Evolutionary conservation across 2,113 vertebrate genomes (phyloP).

Genomic region (Anoura caudifer): DNA sequence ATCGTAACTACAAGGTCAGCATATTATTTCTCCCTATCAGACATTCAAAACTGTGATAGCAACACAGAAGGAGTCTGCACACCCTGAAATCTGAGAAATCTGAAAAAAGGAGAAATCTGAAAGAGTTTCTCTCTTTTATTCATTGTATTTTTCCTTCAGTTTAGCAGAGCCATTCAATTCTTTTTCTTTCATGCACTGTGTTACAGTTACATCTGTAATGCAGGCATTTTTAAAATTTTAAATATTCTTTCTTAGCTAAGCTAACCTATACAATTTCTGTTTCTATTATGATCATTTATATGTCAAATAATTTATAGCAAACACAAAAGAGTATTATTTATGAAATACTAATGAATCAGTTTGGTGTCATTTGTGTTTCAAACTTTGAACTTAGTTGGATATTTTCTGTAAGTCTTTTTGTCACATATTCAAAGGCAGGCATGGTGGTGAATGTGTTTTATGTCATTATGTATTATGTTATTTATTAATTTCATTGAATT

Average conservation of each 20-base stretch:
- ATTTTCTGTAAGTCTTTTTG: neutral
- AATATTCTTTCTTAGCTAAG: neutral
- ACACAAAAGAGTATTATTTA: neutral
- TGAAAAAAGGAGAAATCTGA: too few relatives aligned
- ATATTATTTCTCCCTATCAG: constrained; percentile 28
- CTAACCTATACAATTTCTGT: neutral
- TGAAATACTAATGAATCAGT: neutral
- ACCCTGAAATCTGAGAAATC: too few relatives aligned
- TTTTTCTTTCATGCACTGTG: neutral
- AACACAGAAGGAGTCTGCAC: neutral
- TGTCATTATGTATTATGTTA: neutral
- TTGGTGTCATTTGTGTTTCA: neutral
- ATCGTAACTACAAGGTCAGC: neutral
- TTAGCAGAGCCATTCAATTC: neutral
- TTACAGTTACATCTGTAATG: neutral
- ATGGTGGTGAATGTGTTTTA: neutral
- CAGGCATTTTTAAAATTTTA: neutral
- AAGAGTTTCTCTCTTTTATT: neutral
- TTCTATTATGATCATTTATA: neutral
- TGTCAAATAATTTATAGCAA: neutral
- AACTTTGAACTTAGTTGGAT: neutral
- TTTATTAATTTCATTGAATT: neutral
- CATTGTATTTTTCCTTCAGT: neutral
- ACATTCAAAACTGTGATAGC: neutral
- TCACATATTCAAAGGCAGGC: neutral